Base-by-base conservation (phyloP, 2,113 vertebrate species). In the Larimichthys crocea region DNA sequence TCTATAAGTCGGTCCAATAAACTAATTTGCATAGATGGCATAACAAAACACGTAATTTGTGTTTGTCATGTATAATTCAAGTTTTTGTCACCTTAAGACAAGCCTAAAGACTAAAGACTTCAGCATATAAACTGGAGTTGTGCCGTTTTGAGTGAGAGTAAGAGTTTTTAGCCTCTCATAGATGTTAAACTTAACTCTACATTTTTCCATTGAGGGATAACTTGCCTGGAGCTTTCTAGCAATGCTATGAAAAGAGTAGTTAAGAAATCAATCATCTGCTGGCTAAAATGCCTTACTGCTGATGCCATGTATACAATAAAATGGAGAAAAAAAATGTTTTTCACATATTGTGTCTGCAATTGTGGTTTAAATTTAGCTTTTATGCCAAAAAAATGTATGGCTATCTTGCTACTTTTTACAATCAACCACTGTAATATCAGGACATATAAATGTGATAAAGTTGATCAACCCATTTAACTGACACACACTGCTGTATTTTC, bases 401-500 rank as follows among this genome's bases (percentile, higher is more conserved):
- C 44, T 3, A n/a, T 42, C 55, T 61, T 53, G 16, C 44, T 3
- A n/a, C 26, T 44, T 61, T 53, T 11, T 26, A 5, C 16, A 20
- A 59, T 31, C 24, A n/a, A 22, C 42, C 17, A 2, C 22, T 22
- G 59, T 50, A 60, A 73, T 56, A 66, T 26, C 31, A 31, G 69
- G 68, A 63, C 74, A 40, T 31, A 12, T 17, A 82, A 48, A 4
- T 62, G 76, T 53, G 74, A 77, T 22, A 70, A 77, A 77, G 29
- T 31, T 74, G 53, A 87, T 68, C 63, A 71, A 74, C 17, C 10
- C 3, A 1, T 71, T 84, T 35, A 68, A 60, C 59, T 73, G 62
- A 42, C 55, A 69, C 48, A 68, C 59, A 5, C 60, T 59, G 73
- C 56, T 76, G 59, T 69, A 60, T 74, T 68, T 70, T 49, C 64